These are phyloP conservation scores for Natator depressus DNA, from an alignment of 2,113 vertebrate species.

Conservation along the genomic window DNA sequence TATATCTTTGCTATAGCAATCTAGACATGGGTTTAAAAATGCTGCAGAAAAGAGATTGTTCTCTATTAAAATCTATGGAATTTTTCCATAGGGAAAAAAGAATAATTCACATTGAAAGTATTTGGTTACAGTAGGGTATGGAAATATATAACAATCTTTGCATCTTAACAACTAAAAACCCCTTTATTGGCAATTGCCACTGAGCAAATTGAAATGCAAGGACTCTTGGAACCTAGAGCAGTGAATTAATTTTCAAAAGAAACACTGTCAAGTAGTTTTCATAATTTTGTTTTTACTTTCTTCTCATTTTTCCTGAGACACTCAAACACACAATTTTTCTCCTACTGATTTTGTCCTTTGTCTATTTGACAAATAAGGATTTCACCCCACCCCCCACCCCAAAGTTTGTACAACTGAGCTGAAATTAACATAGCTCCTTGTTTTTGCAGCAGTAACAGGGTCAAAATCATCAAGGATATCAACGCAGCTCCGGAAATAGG, in stretches of 20 bases:
- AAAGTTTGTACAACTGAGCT: constrained; percentile 8
- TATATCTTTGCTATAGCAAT: background rate
- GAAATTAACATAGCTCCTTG: background rate
- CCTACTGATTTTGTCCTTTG: background rate
- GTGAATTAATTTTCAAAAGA: background rate
- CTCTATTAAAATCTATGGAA: background rate
- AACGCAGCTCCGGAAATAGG: background rate
- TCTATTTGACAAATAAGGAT: background rate
- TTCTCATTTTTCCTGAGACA: background rate
- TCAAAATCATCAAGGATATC: background rate
- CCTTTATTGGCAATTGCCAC: too few species aligned
- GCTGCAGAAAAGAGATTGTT: background rate
- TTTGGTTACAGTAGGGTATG: background rate
- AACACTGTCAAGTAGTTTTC: background rate
- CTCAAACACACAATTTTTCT: background rate
- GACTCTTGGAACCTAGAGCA: background rate
- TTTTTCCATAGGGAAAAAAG: background rate
- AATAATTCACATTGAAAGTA: background rate
- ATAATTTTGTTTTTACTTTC: background rate
- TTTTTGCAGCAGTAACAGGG: background rate
- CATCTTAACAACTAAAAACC: background rate
- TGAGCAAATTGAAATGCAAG: background rate
- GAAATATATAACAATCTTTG: background rate
- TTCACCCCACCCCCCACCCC: background rate
- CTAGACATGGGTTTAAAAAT: background rate